phyloP scores from a whole-genome alignment of 2,113 vertebrate species.

The Takifugu bimaculatus region DNA sequence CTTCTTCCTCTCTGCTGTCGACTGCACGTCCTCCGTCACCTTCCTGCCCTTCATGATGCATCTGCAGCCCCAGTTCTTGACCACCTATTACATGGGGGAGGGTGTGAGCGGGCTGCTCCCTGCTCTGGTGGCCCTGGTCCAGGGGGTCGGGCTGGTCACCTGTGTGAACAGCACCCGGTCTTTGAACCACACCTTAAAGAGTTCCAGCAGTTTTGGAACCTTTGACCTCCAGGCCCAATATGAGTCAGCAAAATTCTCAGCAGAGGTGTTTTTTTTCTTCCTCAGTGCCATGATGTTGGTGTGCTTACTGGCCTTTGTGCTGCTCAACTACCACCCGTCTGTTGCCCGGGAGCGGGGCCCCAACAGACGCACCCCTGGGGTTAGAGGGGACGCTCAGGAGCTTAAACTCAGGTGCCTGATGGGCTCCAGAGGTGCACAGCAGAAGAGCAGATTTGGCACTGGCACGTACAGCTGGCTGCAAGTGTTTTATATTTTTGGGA shows the following conservation, averaged over 20 bases:
- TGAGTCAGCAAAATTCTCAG: slow-evolving; percentile 74
- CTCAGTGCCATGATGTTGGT: slow-evolving; percentile 77
- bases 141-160: slow-evolving; percentile 74
- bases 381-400: slow-evolving; percentile 2
- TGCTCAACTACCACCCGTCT: slow-evolving; percentile 73
- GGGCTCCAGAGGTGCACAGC: not conserved
- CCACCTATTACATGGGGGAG: slow-evolving; percentile 81
- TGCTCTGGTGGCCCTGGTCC: slow-evolving; percentile 74
- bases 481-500: slow-evolving; percentile 71
- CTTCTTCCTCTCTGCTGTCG: slow-evolving; percentile 78
- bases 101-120: slow-evolving; percentile 81
- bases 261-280: slow-evolving; percentile 77
- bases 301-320: slow-evolving; percentile 71
- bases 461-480: slow-evolving; percentile 63
- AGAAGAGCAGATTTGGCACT: slow-evolving; percentile 43
- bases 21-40: slow-evolving; percentile 85
- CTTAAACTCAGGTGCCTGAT: slow-evolving; percentile 64
- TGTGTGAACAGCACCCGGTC: slow-evolving; percentile 64
- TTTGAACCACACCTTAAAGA: slow-evolving; percentile 29
- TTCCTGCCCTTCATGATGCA: slow-evolving; percentile 83
- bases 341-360: slow-evolving; percentile 46
- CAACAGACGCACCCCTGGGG: slow-evolving; percentile 23
- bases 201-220: slow-evolving; percentile 3
- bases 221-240: slow-evolving; percentile 55
- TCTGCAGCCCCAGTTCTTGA: slow-evolving; percentile 71